Conservation (phyloP, 2,113 vertebrate genomes). For the Platysternon megacephalum region DNA sequence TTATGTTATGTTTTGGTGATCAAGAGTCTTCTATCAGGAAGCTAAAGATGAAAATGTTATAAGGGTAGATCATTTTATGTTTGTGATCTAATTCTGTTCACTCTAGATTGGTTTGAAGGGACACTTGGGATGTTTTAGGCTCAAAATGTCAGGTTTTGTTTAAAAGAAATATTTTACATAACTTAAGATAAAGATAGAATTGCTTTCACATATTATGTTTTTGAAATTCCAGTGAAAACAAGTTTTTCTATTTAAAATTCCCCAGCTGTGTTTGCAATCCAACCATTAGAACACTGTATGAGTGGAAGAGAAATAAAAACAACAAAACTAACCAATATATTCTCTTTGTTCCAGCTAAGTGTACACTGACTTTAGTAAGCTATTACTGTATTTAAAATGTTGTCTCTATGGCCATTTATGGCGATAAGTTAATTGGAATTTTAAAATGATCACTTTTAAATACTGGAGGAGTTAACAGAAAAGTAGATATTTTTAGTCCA, state of each 20-base stretch:
- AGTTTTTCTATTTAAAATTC: not conserved
- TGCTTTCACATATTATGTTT: constrained; percentile 31
- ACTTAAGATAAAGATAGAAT: not conserved
- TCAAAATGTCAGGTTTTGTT: constrained; percentile 20
- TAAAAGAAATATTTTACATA: constrained; percentile 4
- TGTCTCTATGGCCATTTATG: rapidly evolving
- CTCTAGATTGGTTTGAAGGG: not conserved
- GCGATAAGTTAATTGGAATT: not conserved
- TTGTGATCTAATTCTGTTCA: not conserved
- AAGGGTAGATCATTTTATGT: not conserved
- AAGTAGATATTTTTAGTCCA: not conserved
- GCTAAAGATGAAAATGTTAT: not conserved
- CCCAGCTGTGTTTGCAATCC: not conserved
- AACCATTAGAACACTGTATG: not conserved
- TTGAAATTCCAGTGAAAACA: not conserved
- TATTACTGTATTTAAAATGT: too few species aligned
- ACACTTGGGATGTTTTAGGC: not conserved
- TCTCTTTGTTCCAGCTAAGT: not conserved
- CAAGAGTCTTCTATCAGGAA: not conserved
- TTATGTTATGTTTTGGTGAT: not conserved
- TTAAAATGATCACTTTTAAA: not conserved
- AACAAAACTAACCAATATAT: not conserved
- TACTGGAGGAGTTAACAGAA: not conserved
- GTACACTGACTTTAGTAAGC: not conserved
- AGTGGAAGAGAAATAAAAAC: not conserved